phyloP scores from a whole-genome alignment of 2,113 vertebrate genomes.

The Hydrolagus affinis region DNA sequence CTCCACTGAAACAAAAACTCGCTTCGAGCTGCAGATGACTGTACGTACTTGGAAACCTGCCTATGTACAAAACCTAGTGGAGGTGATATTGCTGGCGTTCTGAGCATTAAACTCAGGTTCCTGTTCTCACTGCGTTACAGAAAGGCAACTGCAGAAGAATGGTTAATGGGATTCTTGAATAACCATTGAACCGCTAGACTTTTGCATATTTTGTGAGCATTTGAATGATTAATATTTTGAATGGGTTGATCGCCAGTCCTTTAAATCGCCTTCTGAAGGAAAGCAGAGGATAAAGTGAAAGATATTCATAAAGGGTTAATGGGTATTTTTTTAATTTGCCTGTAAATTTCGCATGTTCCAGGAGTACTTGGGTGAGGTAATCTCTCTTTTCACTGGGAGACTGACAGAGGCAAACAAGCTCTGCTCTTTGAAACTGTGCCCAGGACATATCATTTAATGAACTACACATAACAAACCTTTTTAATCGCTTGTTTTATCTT shows the following conservation, averaged over 20 bases:
- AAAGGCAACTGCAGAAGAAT: neutral
- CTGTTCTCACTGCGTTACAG: neutral
- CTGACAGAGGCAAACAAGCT: conserved; percentile 22
- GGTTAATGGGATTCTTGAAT: neutral
- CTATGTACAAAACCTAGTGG: too few relatives aligned
- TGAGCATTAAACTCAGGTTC: neutral
- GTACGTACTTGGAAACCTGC: too few relatives aligned
- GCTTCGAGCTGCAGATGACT: too few relatives aligned
- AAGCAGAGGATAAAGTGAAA: neutral
- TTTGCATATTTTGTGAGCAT: neutral
- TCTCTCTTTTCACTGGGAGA: neutral
- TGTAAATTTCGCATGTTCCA: neutral
- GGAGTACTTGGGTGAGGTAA: conserved; percentile 26
- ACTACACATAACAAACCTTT: conserved; percentile 34
- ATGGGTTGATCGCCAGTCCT: neutral
- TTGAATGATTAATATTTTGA: neutral
- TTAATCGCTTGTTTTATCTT: conserved; percentile 35
- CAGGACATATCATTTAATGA: conserved; percentile 36
- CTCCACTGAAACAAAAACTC: too few relatives aligned
- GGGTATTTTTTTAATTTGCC: neutral
- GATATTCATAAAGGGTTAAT: neutral
- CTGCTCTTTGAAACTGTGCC: conserved; percentile 36
- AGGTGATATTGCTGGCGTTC: neutral
- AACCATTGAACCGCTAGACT: neutral
- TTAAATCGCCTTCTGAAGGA: neutral